Evolutionary conservation across 2,113 vertebrate species (phyloP).

Genomic region (Stigmatopora argus): DNA sequence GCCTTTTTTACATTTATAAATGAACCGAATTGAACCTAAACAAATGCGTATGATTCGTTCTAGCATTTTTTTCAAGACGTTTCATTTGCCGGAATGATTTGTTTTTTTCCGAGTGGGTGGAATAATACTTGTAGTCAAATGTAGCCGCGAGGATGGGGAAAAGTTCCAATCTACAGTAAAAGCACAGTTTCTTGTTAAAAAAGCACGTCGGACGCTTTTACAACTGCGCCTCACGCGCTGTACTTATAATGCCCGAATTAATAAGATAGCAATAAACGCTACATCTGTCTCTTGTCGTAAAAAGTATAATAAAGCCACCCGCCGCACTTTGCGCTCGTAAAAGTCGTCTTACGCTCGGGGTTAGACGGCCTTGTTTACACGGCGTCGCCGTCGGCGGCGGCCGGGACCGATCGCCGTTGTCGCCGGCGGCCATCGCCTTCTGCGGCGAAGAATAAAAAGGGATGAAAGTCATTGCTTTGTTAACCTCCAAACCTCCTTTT

Average conservation of each 20-base stretch:
- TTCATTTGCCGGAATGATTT: constrained; percentile 43
- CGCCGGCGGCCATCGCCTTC: constrained; percentile 8
- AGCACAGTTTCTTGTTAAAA: constrained; percentile 24
- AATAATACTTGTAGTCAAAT: constrained; percentile 39
- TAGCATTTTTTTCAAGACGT: constrained; percentile 49
- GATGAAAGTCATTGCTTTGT: constrained; percentile 35
- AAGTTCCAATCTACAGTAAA: constrained; percentile 30
- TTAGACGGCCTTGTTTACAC: constrained; percentile 52
- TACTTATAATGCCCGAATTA: constrained; percentile 36
- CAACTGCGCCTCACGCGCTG: constrained; percentile 38
- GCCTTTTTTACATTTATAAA: constrained; percentile 33
- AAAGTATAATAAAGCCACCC: constrained; percentile 46
- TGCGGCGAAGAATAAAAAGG: constrained; percentile 19
- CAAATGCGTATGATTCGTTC: constrained; percentile 44
- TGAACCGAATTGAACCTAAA: constrained; percentile 37
- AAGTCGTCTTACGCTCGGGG: constrained; percentile 46
- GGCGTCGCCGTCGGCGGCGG: constrained; percentile 24
- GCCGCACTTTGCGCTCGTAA: constrained; percentile 38
- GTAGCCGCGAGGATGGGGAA: constrained; percentile 20
- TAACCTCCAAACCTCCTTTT: constrained; percentile 44
- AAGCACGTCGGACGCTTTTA: constrained; percentile 27
- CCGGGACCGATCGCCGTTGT: too few species aligned
- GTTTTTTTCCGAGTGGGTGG: constrained; percentile 49
- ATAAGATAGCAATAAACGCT: constrained; percentile 41
- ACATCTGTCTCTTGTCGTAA: constrained; percentile 34